These are phyloP conservation scores for Tridacna crocea DNA, from an alignment of 2,888 invertebrate species.

Conservation along the genomic window DNA sequence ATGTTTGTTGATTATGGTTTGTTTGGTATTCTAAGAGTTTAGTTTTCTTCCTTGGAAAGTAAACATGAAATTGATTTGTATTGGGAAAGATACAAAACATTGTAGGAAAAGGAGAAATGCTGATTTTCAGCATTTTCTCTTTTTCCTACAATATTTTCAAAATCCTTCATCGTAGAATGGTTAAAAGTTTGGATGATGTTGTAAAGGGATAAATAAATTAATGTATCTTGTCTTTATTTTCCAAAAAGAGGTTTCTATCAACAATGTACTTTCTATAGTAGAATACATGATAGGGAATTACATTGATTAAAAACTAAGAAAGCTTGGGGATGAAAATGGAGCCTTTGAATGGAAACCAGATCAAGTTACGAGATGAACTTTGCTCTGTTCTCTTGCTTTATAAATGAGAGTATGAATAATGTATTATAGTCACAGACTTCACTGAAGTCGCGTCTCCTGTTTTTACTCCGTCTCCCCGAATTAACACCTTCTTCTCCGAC, in stretches of 20 bases:
- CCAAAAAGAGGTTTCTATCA: too few species aligned
- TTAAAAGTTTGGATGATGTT: too few species aligned
- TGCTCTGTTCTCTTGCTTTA: slow-evolving; percentile 5
- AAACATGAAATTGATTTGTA: too few species aligned
- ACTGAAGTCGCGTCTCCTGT: neutral
- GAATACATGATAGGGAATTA: too few species aligned
- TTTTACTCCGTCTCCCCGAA: neutral
- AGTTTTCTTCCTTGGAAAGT: neutral
- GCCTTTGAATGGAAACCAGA: too few species aligned
- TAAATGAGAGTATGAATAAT: slow-evolving; percentile 22
- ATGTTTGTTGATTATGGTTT: too few species aligned
- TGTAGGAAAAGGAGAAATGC: neutral
- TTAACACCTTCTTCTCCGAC: neutral
- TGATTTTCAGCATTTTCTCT: neutral
- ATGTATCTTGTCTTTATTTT: too few species aligned
- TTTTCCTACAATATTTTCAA: neutral
- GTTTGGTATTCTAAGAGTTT: too few species aligned
- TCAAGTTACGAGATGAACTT: neutral
- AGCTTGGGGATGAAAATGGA: too few species aligned
- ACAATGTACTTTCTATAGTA: too few species aligned
- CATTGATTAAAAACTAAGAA: too few species aligned
- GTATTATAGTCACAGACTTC: slow-evolving; percentile 1
- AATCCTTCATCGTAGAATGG: neutral
- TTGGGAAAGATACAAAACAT: neutral
- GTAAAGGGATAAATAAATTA: too few species aligned